A percentile compares a stretch with the other conserved stretches of the same genome.
Conservation (phyloP, 2,888 invertebrate genomes). For the Steromphala cineraria region DNA sequence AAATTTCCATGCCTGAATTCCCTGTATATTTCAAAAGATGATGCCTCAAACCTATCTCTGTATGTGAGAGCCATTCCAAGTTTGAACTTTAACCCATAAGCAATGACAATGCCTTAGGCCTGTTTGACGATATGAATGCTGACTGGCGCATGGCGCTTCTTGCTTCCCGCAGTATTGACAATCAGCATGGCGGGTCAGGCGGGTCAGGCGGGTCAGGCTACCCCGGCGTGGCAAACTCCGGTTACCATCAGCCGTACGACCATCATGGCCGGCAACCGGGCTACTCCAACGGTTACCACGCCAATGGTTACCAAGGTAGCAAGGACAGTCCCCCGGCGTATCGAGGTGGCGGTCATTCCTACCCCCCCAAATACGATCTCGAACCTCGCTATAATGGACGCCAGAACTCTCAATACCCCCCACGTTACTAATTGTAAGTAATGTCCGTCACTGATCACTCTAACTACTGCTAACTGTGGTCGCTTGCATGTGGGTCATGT, state of each 20-base stretch:
- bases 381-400: not conserved
- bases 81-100: not conserved
- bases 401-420: constrained; percentile 5
- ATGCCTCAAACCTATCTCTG: no score
- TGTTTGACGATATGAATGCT: not conserved
- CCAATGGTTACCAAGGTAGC: constrained; percentile 28
- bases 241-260: constrained; percentile 14
- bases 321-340: constrained; percentile 26
- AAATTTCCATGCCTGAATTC: no score
- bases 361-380: not conserved
- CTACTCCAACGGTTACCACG: constrained; percentile 11
- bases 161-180: constrained; percentile 26
- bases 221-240: constrained; percentile 29
- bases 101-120: not conserved
- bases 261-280: not conserved
- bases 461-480: no score
- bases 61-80: not conserved
- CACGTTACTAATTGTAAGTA: constrained; percentile 13
- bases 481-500: no score
- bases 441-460: not conserved
- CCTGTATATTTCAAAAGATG: no score
- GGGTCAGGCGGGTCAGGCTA: constrained; percentile 5
- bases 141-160: not conserved
- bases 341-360: constrained; percentile 1
- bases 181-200: not conserved